Evolutionary conservation across 2,113 vertebrate species (phyloP).

Genomic region (Capricornis sumatraensis): DNA sequence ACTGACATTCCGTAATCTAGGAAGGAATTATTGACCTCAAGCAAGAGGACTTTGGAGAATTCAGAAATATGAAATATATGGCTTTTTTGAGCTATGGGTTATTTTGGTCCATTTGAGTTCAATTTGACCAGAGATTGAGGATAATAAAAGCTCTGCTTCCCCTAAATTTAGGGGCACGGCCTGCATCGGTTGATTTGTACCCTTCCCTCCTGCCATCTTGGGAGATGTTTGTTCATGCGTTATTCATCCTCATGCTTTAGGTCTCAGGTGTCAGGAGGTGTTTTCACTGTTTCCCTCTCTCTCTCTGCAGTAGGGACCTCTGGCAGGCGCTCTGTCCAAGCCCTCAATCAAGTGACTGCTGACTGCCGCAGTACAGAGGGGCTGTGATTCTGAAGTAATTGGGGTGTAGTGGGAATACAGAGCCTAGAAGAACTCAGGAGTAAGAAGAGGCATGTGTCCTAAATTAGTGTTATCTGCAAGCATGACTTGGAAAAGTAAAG

Average conservation of each 20-base stretch:
- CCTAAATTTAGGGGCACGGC: background rate
- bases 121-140: background rate
- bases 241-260: background rate
- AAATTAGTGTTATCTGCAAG: background rate
- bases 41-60: background rate
- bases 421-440: background rate
- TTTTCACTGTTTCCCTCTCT: background rate
- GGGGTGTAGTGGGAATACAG: background rate
- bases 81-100: constrained; percentile 24
- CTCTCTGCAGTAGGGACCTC: background rate
- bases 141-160: background rate
- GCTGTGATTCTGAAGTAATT: background rate
- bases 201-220: background rate
- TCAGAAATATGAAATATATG: background rate
- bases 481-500: background rate
- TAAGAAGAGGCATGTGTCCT: background rate
- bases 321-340: background rate
- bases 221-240: background rate
- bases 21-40: background rate
- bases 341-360: background rate
- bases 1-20: background rate
- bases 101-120: constrained; percentile 22
- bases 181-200: background rate
- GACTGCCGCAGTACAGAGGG: background rate
- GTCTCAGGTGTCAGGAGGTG: background rate